Evolutionary conservation across 2,888 invertebrate species (phyloP).

Genomic region (Perizoma flavofasciatum): DNA sequence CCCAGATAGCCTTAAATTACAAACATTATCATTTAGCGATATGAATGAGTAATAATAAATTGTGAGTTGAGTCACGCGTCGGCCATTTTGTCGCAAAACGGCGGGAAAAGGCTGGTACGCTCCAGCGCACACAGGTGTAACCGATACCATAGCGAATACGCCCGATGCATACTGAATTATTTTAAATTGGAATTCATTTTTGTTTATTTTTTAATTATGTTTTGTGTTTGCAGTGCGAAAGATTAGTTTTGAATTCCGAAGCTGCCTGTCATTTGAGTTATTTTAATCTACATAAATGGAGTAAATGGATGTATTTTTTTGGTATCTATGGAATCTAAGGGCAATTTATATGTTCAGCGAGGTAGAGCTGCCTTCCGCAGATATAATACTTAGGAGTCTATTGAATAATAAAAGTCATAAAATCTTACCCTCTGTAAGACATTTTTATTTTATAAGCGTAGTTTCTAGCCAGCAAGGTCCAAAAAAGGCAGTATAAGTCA

Average conservation of each 20-base stretch:
- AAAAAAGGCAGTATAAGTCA: too few relatives aligned
- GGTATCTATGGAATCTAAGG: too few relatives aligned
- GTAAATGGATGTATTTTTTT: neutral
- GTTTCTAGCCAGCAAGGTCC: too few relatives aligned
- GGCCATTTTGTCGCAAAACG: conserved; percentile 74
- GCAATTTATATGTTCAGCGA: too few relatives aligned
- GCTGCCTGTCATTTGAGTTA: neutral
- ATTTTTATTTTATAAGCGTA: too few relatives aligned
- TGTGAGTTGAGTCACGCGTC: conserved; percentile 67
- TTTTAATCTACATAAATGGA: neutral
- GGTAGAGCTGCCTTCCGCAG: too few relatives aligned
- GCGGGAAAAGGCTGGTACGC: conserved; percentile 66
- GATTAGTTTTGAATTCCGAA: conserved; percentile 6
- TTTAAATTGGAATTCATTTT: conserved; percentile 37
- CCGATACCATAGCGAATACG: conserved; percentile 54
- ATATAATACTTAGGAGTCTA: too few relatives aligned
- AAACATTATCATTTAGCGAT: conserved; percentile 37
- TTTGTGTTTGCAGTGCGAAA: conserved; percentile 12
- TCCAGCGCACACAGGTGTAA: conserved; percentile 63
- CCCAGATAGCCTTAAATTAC: conserved; percentile 16
- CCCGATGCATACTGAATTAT: conserved; percentile 47
- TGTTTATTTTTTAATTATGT: conserved; percentile 29
- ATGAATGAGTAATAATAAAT: conserved; percentile 55
- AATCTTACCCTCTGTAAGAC: too few relatives aligned
- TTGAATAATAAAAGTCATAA: too few relatives aligned